Evolutionary conservation across 2,113 vertebrate genomes (phyloP).

Genomic region (Paralichthys olivaceus): DNA sequence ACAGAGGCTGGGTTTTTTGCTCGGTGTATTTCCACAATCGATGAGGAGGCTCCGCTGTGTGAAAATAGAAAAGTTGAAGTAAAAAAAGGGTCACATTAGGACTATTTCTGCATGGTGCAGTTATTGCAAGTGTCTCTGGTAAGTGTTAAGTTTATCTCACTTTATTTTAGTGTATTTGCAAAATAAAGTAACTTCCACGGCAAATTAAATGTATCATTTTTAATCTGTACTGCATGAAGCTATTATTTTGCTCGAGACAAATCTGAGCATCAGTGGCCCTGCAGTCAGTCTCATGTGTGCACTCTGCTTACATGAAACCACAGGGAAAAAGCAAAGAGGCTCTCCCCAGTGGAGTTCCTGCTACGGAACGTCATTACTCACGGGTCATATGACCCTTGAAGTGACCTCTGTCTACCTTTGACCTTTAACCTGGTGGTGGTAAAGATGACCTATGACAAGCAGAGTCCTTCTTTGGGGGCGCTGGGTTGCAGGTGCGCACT

Average conservation of each 20-base stretch:
- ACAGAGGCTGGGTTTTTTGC: constrained; percentile 24
- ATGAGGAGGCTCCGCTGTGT: constrained; percentile 12
- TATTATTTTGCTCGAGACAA: not conserved
- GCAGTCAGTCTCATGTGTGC: not conserved
- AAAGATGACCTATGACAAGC: not conserved
- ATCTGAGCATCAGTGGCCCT: not conserved
- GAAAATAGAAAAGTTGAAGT: constrained; percentile 18
- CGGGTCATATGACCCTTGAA: not conserved
- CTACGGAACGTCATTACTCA: constrained; percentile 1
- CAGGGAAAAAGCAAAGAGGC: not conserved
- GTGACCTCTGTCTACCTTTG: not conserved
- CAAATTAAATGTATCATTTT: not conserved
- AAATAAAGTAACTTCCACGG: not conserved
- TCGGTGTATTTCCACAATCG: constrained; percentile 33
- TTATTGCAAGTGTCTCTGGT: not conserved
- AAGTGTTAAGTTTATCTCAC: not conserved
- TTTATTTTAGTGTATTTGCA: constrained; percentile 9
- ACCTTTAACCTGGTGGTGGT: constrained; percentile 22
- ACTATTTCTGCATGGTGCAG: constrained; percentile 1
- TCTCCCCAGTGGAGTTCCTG: not conserved
- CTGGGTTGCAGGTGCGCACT: not conserved
- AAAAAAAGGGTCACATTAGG: constrained; percentile 32
- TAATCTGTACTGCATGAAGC: constrained; percentile 1
- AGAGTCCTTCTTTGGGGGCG: not conserved
- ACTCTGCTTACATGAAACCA: not conserved